Evolutionary conservation across 2,113 vertebrate species (phyloP).

Genomic region (Pseudorectes ferrugineus): DNA sequence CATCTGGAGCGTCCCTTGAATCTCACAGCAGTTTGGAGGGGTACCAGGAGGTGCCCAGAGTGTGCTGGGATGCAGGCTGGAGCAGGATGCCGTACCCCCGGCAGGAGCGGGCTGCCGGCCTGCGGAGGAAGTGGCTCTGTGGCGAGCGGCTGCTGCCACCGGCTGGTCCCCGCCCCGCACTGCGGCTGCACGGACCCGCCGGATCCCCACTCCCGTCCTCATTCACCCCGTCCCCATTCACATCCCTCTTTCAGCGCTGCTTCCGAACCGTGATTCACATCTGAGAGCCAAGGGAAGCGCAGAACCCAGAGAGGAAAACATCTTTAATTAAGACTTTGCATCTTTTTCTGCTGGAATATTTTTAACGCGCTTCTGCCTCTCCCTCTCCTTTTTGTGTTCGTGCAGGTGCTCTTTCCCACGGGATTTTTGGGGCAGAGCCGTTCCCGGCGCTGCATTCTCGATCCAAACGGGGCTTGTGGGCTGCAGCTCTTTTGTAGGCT

Average conservation of each 20-base stretch:
- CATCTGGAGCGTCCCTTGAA: rapidly evolving
- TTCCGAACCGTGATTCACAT: rapidly evolving
- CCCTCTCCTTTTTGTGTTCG: neutral
- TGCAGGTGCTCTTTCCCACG: neutral
- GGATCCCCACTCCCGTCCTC: rapidly evolving
- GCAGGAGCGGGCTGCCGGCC: neutral
- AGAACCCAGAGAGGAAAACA: rapidly evolving
- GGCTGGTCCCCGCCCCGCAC: neutral
- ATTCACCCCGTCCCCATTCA: rapidly evolving
- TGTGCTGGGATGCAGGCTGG: neutral
- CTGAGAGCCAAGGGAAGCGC: neutral
- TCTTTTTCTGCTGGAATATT: neutral
- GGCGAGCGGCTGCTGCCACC: constrained; percentile 32
- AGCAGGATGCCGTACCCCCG: neutral
- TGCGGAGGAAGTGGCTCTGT: rapidly evolving
- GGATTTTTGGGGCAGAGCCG: neutral
- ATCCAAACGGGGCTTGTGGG: neutral
- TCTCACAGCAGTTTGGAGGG: neutral
- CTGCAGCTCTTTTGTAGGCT: neutral
- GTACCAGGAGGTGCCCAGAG: neutral
- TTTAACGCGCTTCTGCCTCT: neutral
- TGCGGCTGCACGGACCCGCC: neutral
- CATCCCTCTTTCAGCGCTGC: rapidly evolving
- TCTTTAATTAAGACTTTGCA: neutral
- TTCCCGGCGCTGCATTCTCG: neutral